Conservation (phyloP, 92 coral and sea anemone species). For the Pocillopora grandis region DNA sequence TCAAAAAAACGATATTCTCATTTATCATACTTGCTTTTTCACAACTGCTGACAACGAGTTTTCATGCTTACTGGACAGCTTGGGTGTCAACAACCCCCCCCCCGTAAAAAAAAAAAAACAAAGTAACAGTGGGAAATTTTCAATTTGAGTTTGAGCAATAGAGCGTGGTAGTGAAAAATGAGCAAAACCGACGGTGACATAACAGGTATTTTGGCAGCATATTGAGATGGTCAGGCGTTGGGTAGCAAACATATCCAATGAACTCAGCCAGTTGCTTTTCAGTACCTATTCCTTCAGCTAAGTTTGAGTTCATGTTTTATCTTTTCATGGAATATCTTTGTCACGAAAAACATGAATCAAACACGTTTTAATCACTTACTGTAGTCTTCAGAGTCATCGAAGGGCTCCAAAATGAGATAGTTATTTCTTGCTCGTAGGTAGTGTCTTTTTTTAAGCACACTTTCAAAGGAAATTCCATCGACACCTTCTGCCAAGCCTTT, state of each 20-base stretch:
- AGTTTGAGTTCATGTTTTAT: neutral
- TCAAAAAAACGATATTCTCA: neutral
- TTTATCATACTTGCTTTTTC: neutral
- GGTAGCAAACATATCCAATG: no score
- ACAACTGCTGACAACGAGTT: no score
- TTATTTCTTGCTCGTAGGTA: slow-evolving; percentile 84
- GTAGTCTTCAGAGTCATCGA: slow-evolving; percentile 91
- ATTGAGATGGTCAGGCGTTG: no score
- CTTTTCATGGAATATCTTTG: neutral
- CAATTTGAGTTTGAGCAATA: neutral
- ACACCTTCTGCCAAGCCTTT: slow-evolving; percentile 91
- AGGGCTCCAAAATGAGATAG: slow-evolving; percentile 83
- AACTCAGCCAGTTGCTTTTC: no score
- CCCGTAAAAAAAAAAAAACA: neutral
- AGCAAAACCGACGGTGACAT: no score
- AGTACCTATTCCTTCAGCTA: no score
- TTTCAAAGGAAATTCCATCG: slow-evolving; percentile 95
- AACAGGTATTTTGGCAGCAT: no score
- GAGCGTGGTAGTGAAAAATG: no score
- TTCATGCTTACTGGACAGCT: no score
- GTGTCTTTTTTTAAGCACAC: slow-evolving; percentile 78
- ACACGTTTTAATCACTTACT: slow-evolving; percentile 62
- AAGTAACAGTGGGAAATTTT: slow-evolving; percentile 4
- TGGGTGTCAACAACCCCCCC: no score
- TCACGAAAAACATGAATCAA: neutral